phyloP scores from a whole-genome alignment of 2,888 invertebrate species.

The Chouioia cunea region DNA sequence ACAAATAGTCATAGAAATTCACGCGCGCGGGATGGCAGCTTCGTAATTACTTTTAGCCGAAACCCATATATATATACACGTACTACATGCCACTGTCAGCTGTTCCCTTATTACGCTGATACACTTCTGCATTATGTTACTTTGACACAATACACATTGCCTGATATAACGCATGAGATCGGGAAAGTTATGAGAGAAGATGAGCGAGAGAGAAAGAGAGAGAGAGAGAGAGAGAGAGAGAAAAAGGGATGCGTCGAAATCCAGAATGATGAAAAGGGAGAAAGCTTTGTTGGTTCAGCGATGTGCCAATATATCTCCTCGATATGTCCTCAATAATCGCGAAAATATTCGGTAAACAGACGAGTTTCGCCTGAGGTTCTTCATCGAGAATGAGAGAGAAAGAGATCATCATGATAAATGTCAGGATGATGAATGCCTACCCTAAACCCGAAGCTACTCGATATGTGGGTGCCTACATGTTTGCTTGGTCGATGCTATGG shows the following conservation, averaged over 20 bases:
- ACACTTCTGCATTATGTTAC: slow-evolving; percentile 50
- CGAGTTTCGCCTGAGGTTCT: slow-evolving; percentile 35
- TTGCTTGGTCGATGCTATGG: not conserved
- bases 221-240: slow-evolving; percentile 24
- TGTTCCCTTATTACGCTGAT: slow-evolving; percentile 61
- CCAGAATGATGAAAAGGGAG: slow-evolving; percentile 25
- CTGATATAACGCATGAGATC: not conserved
- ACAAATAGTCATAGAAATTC: slow-evolving; percentile 52
- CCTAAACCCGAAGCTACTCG: not conserved
- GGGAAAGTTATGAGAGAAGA: too few species aligned
- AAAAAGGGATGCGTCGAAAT: slow-evolving; percentile 14
- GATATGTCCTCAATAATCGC: slow-evolving; percentile 46
- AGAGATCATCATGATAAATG: slow-evolving; percentile 40
- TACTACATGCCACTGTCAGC: slow-evolving; percentile 60
- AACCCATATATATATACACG: slow-evolving; percentile 13
- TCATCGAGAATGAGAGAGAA: not conserved
- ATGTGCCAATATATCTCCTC: slow-evolving; percentile 23
- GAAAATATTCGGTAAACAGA: slow-evolving; percentile 45
- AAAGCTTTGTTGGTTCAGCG: not conserved
- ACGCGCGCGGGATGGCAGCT: slow-evolving; percentile 52
- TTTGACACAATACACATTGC: slow-evolving; percentile 43
- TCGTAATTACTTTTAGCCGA: slow-evolving; percentile 59
- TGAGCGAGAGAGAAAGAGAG: not conserved
- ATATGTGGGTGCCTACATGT: not conserved
- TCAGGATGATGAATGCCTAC: slow-evolving; percentile 39